phyloP scores from a whole-genome alignment of 2,797 vertebrate genomes.

The Etheostoma perlongum region DNA sequence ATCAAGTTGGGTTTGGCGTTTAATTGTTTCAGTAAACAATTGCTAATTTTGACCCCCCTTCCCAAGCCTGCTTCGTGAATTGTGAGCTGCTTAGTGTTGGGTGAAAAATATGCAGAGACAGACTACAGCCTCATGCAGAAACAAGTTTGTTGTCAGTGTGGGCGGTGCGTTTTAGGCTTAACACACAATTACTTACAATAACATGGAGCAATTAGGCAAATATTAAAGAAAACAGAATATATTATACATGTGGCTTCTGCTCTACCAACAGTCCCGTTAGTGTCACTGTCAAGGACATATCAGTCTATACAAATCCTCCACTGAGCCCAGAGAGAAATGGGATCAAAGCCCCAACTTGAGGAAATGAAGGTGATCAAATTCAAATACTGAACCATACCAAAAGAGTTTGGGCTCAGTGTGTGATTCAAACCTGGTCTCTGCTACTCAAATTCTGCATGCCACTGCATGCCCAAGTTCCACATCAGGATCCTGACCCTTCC shows the following conservation, averaged over 20 bases:
- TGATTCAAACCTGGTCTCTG: background rate
- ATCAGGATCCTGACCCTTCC: background rate
- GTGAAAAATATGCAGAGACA: background rate
- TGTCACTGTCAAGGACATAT: background rate
- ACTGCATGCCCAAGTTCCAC: background rate
- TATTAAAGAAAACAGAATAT: background rate
- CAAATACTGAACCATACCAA: conserved; percentile 49
- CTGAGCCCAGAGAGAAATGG: background rate
- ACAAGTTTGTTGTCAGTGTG: conserved; percentile 14
- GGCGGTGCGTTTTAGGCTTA: background rate
- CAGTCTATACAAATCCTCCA: background rate
- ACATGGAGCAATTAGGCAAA: background rate
- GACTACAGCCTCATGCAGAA: conserved; percentile 9
- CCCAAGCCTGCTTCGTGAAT: background rate
- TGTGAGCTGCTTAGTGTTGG: conserved; percentile 16
- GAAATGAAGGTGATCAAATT: conserved; percentile 29
- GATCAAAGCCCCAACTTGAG: conserved; percentile 13
- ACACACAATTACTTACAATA: background rate
- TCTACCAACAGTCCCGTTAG: background rate
- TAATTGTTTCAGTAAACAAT: conserved; percentile 23
- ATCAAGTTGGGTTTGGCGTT: conserved; percentile 11
- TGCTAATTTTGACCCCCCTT: background rate
- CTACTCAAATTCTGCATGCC: background rate
- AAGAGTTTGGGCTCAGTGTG: conserved; percentile 16
- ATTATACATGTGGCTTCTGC: too few species aligned